phyloP scores from a whole-genome alignment of 2,888 invertebrate species.

The Ochropleura leucogaster region DNA sequence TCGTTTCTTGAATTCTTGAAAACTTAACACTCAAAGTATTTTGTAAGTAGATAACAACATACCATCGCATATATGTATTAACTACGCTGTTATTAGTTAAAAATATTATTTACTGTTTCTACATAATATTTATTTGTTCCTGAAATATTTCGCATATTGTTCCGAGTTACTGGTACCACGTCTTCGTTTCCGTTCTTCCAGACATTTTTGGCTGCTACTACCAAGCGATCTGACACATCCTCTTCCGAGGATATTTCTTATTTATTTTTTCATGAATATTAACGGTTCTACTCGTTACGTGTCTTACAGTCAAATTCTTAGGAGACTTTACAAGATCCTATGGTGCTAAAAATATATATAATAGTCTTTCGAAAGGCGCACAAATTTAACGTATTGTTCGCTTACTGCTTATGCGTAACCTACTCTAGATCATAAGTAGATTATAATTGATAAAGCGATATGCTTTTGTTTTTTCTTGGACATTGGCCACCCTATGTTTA shows the following conservation, averaged over 20 bases:
- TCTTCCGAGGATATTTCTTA: slow-evolving; percentile 8
- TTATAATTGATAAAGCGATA: slow-evolving; percentile 8
- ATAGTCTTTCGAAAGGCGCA: no score
- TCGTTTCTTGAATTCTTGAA: background rate
- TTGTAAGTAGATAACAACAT: background rate
- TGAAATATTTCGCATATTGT: background rate
- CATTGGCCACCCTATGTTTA: background rate
- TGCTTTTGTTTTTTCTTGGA: slow-evolving; percentile 2
- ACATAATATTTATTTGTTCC: no score
- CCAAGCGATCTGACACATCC: slow-evolving; percentile 13
- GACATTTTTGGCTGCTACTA: slow-evolving; percentile 39
- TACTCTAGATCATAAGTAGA: slow-evolving; percentile 11
- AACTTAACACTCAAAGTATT: background rate
- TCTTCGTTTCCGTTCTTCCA: slow-evolving; percentile 51
- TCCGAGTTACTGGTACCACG: slow-evolving; percentile 16
- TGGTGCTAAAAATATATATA: no score
- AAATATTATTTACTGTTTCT: background rate
- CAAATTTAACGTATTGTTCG: background rate
- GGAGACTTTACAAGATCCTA: background rate
- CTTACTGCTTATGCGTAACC: slow-evolving; percentile 21
- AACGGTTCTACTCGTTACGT: background rate
- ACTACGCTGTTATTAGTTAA: background rate
- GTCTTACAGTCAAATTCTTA: background rate
- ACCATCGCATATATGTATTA: background rate
- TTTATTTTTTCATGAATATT: background rate